These are phyloP conservation scores for Achroia grisella DNA, from an alignment of 1,140 invertebrate genomes.

Conservation along the genomic window DNA sequence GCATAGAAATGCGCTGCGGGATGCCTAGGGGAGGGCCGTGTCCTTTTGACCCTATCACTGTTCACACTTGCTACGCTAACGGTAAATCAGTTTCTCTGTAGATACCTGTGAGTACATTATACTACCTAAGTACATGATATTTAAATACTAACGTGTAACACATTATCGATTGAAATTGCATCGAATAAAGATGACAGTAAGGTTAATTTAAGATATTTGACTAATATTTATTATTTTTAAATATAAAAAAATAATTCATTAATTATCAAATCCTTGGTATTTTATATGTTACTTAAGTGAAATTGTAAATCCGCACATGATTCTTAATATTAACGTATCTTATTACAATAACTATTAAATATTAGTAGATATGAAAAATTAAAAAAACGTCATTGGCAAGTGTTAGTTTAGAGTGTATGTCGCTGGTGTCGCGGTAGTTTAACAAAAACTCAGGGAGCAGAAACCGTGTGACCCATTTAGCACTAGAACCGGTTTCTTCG, in stretches of 20 bases:
- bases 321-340: too few species aligned
- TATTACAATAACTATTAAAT: too few species aligned
- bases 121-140: conserved; percentile 23
- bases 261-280: too few species aligned
- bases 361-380: too few species aligned
- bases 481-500: conserved; percentile 64
- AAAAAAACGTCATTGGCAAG: conserved; percentile 8
- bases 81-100: conserved; percentile 50
- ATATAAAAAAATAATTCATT: too few species aligned
- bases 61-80: conserved; percentile 53
- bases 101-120: conserved; percentile 10
- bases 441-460: conserved; percentile 53
- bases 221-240: too few species aligned
- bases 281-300: too few species aligned
- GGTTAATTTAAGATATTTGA: too few species aligned
- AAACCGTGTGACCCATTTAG: conserved; percentile 72
- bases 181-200: too few species aligned
- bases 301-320: too few species aligned
- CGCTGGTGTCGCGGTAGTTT: conserved; percentile 27
- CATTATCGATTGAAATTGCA: not conserved
- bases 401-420: too few species aligned
- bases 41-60: conserved; percentile 62
- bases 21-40: conserved; percentile 50
- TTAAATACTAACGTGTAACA: not conserved
- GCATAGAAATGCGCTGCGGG: conserved; percentile 63